Percentiles rank a stretch among this genome's conserved stretches.
These are phyloP conservation scores for Orycteropus afer DNA, from an alignment of 2,113 vertebrate genomes.

Conservation along the genomic window DNA sequence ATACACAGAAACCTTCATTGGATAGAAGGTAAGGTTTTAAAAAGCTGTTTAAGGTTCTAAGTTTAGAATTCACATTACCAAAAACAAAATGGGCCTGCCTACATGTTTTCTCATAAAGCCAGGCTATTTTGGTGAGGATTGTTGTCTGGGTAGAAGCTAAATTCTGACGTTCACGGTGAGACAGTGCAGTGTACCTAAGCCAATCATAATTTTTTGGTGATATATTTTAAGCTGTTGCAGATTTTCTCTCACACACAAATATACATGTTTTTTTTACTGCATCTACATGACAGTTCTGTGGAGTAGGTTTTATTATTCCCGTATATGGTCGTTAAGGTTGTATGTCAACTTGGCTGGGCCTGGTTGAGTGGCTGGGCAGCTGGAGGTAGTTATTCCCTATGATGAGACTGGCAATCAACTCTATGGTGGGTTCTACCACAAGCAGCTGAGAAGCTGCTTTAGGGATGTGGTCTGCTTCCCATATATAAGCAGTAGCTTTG, in stretches of 20 bases:
- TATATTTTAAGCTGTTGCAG: not conserved
- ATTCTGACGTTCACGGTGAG: not conserved
- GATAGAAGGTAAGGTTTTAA: constrained; percentile 14
- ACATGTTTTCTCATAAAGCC: constrained; percentile 6
- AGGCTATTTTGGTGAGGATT: not conserved
- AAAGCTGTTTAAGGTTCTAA: constrained; percentile 20
- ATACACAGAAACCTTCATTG: not conserved
- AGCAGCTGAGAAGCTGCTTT: no score
- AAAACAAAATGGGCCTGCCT: constrained; percentile 19
- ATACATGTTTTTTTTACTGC: not conserved
- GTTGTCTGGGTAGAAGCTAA: not conserved
- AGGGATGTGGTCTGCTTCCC: no score
- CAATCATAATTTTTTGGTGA: not conserved
- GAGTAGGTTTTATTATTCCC: not conserved
- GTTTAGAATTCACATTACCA: constrained; percentile 47
- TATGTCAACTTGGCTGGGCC: no score
- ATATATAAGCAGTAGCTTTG: no score
- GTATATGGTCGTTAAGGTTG: no score
- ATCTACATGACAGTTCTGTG: not conserved
- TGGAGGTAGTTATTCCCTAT: no score
- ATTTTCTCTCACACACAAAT: not conserved
- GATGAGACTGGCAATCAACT: no score
- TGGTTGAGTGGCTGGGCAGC: no score
- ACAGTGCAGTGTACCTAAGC: not conserved
- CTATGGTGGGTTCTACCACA: no score